Conservation (phyloP, 2,888 invertebrate genomes). For the Barypeithes pellucidus region DNA sequence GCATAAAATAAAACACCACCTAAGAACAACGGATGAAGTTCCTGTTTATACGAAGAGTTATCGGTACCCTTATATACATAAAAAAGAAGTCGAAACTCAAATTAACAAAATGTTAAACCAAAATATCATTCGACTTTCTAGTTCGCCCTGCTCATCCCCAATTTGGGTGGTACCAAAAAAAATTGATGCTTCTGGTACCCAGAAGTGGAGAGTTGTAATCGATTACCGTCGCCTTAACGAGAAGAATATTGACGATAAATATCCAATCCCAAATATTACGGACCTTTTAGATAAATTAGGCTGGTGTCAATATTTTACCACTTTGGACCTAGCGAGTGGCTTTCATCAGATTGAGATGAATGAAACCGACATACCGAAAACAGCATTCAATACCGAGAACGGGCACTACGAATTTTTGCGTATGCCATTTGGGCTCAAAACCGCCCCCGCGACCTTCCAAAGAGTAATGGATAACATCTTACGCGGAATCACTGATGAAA, state of each 20-base stretch:
- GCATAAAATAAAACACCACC: constrained; percentile 17
- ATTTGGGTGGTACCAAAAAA: no score
- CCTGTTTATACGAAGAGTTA: constrained; percentile 18
- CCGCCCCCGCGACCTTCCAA: constrained; percentile 59
- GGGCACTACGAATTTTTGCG: constrained; percentile 59
- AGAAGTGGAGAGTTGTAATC: no score
- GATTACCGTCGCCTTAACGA: no score
- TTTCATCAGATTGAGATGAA: constrained; percentile 60
- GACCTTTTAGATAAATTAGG: constrained; percentile 29
- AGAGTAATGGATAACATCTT: constrained; percentile 60
- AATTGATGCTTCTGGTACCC: no score
- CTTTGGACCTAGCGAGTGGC: no score
- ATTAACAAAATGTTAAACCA: constrained; percentile 25
- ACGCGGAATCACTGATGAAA: constrained; percentile 55
- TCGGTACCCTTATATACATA: constrained; percentile 22
- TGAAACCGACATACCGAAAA: constrained; percentile 57
- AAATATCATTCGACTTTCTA: no score
- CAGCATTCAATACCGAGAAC: constrained; percentile 57
- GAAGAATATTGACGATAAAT: no score
- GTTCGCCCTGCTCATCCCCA: no score
- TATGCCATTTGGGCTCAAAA: constrained; percentile 61
- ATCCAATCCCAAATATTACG: constrained; percentile 3
- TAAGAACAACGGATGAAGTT: constrained; percentile 14
- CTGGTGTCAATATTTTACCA: constrained; percentile 58
- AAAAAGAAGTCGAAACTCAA: constrained; percentile 18